Conservation (phyloP, 2,113 vertebrate genomes). For the Centropus unirufus region DNA sequence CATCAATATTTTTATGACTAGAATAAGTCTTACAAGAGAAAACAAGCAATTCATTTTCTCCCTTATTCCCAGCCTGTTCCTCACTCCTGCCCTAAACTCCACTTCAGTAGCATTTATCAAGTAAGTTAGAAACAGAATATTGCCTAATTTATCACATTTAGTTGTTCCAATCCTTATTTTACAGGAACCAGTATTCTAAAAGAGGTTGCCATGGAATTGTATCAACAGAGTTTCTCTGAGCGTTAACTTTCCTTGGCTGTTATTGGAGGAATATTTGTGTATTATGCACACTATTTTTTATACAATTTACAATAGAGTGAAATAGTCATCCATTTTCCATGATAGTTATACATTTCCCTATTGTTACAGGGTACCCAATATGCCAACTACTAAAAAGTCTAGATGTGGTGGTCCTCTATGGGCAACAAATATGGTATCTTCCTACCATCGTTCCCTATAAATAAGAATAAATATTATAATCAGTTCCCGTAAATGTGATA, state of each 20-base stretch:
- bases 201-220: not conserved
- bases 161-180: not conserved
- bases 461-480: not conserved
- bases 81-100: not conserved
- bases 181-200: not conserved
- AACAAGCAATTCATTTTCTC: not conserved
- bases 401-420: not conserved
- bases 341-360: not conserved
- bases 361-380: rapidly evolving
- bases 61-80: not conserved
- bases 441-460: not conserved
- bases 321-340: not conserved
- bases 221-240: not conserved
- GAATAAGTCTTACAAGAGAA: not conserved
- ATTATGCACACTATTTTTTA: not conserved
- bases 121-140: not conserved
- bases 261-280: not conserved
- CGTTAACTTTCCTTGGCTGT: not conserved
- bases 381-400: not conserved
- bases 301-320: not conserved
- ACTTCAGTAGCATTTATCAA: not conserved
- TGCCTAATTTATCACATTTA: not conserved
- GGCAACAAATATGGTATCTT: not conserved
- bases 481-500: not conserved
- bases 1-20: not conserved